phyloP scores from a whole-genome alignment of 2,888 invertebrate genomes.

The Bimastos eiseni region DNA sequence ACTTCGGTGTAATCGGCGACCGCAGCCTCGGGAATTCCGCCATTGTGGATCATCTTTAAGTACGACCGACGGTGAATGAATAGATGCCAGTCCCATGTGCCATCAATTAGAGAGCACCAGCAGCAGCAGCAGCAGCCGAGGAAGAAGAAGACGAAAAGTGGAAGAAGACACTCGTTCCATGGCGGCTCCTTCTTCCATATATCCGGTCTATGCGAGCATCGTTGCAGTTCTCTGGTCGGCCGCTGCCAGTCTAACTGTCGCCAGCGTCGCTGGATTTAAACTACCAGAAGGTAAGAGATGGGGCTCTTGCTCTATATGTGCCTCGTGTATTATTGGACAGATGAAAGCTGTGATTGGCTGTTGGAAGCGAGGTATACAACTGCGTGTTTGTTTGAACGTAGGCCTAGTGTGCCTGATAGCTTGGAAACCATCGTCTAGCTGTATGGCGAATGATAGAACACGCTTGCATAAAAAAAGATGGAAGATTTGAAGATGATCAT shows the following conservation, averaged over 20 bases:
- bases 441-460: too few species aligned
- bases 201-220: neutral
- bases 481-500: too few species aligned
- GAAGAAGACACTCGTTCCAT: neutral
- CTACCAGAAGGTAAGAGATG: neutral
- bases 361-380: too few species aligned
- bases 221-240: neutral
- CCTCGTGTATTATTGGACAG: too few species aligned
- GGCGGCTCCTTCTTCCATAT: neutral
- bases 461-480: too few species aligned
- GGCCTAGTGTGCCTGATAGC: too few species aligned
- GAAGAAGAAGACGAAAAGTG: neutral
- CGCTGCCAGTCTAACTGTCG: neutral
- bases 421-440: too few species aligned
- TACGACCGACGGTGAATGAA: neutral
- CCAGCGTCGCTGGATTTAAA: neutral
- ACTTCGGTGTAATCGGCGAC: neutral
- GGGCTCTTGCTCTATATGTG: neutral
- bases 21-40: neutral
- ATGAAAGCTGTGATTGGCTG: too few species aligned
- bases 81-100: neutral
- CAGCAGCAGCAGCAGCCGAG: neutral
- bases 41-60: neutral
- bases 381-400: too few species aligned
- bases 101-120: neutral